Conservation (phyloP, 2,113 vertebrate genomes). For the Phaethornis superciliosus region DNA sequence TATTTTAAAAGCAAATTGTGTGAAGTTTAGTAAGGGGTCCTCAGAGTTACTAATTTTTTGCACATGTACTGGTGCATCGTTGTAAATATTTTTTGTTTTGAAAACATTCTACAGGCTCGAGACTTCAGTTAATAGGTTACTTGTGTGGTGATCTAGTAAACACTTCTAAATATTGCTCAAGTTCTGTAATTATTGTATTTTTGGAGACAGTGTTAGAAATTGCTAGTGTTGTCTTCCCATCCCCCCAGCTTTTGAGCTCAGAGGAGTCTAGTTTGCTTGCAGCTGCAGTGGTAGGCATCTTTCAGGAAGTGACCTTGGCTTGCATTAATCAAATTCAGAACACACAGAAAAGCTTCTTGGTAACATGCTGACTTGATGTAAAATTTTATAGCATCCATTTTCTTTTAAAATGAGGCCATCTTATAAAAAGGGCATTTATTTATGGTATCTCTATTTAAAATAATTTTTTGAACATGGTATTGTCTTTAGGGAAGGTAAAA, state of each 20-base stretch:
- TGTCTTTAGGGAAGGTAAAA: slow-evolving; percentile 7
- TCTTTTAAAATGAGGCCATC: slow-evolving; percentile 72
- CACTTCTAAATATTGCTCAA: background rate
- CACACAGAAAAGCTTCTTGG: slow-evolving; percentile 78
- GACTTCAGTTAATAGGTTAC: background rate
- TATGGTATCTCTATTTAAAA: slow-evolving; percentile 38
- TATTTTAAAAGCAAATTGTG: background rate
- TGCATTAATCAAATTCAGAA: slow-evolving; percentile 83
- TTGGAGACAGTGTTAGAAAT: slow-evolving; percentile 51
- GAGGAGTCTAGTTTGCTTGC: slow-evolving; percentile 66
- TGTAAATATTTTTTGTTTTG: background rate
- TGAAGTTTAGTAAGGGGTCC: background rate
- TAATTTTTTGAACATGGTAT: background rate
- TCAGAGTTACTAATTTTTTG: background rate
- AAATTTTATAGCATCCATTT: slow-evolving; percentile 79
- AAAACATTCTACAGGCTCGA: background rate
- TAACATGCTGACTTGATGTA: slow-evolving; percentile 80
- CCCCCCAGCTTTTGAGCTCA: slow-evolving; percentile 45
- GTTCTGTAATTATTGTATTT: background rate
- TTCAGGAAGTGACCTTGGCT: slow-evolving; percentile 84
- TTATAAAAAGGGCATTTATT: slow-evolving; percentile 54
- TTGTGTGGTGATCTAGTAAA: background rate
- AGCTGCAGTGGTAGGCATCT: slow-evolving; percentile 79
- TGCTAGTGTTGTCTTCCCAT: slow-evolving; percentile 28
- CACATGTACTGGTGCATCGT: background rate